Percentiles rank a stretch among this genome's conserved stretches.
Evolutionary conservation across 2,797 vertebrate species (phyloP).

Genomic region (Vireo griseus): DNA sequence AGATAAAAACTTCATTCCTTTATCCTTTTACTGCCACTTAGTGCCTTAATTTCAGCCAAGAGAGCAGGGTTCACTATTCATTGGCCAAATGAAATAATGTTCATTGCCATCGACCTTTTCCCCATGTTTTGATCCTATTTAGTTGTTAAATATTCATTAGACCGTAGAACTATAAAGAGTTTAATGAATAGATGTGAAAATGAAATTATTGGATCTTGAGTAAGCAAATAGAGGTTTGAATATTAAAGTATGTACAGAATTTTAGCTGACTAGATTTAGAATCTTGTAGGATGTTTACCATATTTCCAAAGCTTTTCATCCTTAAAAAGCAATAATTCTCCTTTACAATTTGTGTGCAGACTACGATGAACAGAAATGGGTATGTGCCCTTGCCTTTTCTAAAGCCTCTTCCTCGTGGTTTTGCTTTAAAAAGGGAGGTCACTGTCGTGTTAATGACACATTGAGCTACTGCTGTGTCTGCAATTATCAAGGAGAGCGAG

Average conservation of each 20-base stretch:
- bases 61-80: constrained; percentile 73
- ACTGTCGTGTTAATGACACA: not conserved
- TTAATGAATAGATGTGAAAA: constrained; percentile 65
- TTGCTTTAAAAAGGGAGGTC: constrained; percentile 28
- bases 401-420: not conserved
- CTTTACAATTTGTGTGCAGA: constrained; percentile 38
- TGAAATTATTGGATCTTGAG: constrained; percentile 35
- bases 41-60: constrained; percentile 79
- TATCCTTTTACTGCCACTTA: constrained; percentile 75
- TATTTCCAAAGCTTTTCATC: constrained; percentile 65
- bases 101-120: constrained; percentile 51
- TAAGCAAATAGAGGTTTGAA: constrained; percentile 63
- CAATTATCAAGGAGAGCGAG: not conserved
- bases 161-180: constrained; percentile 55
- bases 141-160: constrained; percentile 65
- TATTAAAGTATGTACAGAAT: constrained; percentile 54
- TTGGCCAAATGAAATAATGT: constrained; percentile 66
- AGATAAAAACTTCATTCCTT: constrained; percentile 42
- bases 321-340: constrained; percentile 72
- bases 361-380: constrained; percentile 8
- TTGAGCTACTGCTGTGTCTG: not conserved
- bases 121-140: constrained; percentile 37
- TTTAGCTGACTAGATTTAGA: constrained; percentile 58
- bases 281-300: constrained; percentile 51
- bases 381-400: constrained; percentile 39